phyloP scores from a whole-genome alignment of 2,797 vertebrate species.

The Poecilia wingei region DNA sequence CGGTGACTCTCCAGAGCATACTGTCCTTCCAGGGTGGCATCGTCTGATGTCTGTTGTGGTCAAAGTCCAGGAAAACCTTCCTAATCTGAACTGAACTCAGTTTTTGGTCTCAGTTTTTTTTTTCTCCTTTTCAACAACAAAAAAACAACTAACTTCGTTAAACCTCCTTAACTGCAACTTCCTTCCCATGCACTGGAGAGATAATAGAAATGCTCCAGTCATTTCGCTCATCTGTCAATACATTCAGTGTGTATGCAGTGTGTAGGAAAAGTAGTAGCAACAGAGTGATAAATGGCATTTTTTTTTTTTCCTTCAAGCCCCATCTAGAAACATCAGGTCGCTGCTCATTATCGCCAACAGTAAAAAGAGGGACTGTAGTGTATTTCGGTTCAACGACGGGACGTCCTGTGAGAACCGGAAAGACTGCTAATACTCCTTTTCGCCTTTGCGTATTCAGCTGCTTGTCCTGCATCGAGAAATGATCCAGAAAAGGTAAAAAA shows the following conservation, averaged over 20 bases:
- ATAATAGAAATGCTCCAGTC: conserved; percentile 60
- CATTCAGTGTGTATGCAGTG: conserved; percentile 75
- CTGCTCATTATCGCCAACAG: conserved; percentile 53
- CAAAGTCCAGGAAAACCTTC: conserved; percentile 42
- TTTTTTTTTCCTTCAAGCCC: conserved; percentile 17
- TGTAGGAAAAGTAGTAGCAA: conserved; percentile 70
- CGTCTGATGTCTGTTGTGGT: conserved; percentile 25
- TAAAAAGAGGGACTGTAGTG: conserved; percentile 65
- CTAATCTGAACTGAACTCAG: conserved; percentile 11
- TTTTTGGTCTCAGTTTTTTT: conserved; percentile 55
- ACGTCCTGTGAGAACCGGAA: conserved; percentile 55
- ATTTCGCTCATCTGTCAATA: conserved; percentile 66
- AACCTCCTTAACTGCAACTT: conserved; percentile 45
- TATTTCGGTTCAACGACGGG: conserved; percentile 63
- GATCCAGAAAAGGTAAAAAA: conserved; percentile 12
- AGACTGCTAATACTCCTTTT: conserved; percentile 18
- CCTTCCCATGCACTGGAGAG: conserved; percentile 65
- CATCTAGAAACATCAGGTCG: conserved; percentile 49
- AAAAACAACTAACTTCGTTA: conserved; percentile 30
- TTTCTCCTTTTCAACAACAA: background rate
- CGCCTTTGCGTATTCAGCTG: conserved; percentile 54
- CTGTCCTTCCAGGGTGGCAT: conserved; percentile 49
- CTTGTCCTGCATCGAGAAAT: conserved; percentile 64
- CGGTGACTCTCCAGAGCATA: conserved; percentile 51
- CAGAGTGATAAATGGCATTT: conserved; percentile 74